Evolutionary conservation across 2,888 invertebrate species (phyloP).

Genomic region (Yponomeuta cagnagella): DNA sequence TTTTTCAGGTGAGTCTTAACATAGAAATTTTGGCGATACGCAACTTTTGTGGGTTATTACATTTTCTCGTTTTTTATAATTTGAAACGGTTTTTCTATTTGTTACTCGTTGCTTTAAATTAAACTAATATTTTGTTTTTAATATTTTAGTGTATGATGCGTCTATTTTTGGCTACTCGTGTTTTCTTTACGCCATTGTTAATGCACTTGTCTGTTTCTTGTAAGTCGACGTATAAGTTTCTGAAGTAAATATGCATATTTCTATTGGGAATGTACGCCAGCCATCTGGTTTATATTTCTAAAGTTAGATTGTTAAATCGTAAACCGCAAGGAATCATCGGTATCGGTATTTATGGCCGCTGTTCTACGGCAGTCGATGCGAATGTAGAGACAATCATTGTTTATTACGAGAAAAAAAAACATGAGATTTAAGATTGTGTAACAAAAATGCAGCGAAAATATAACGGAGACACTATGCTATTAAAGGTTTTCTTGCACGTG

Average conservation of each 20-base stretch:
- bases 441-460: background rate
- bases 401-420: constrained; percentile 16
- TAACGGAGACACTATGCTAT: background rate
- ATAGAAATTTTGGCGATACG: constrained; percentile 6
- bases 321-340: constrained; percentile 63
- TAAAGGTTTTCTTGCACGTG: constrained; percentile 28
- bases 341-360: constrained; percentile 51
- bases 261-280: constrained; percentile 60
- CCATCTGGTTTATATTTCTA: constrained; percentile 74
- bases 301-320: constrained; percentile 74
- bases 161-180: background rate
- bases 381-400: background rate
- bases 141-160: constrained; percentile 17
- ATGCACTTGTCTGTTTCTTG: constrained; percentile 10
- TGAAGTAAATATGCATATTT: constrained; percentile 55
- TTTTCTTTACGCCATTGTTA: background rate
- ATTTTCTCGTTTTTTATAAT: background rate
- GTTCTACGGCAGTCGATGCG: constrained; percentile 30
- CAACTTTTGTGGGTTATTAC: constrained; percentile 35
- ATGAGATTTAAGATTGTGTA: constrained; percentile 15
- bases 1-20: constrained; percentile 30
- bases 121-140: constrained; percentile 15
- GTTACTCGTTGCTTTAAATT: background rate
- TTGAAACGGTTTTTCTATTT: background rate
- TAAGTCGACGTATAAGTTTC: constrained; percentile 23